Base-by-base conservation (phyloP, 2,113 vertebrate species). In the Tamias sibiricus region DNA sequence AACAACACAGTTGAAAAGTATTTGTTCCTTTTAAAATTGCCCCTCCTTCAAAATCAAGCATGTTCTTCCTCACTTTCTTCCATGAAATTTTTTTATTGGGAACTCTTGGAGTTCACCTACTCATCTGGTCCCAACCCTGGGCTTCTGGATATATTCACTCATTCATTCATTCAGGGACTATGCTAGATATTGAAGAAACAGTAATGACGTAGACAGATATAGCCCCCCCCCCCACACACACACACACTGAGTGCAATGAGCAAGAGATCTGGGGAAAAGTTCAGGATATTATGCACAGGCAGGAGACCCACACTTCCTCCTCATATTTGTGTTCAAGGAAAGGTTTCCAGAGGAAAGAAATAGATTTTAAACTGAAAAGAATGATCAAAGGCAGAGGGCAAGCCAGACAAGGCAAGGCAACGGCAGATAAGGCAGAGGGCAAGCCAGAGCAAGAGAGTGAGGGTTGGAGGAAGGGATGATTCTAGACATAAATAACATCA, bases 21-120 rank as follows among this genome's bases (percentile, higher is more conserved):
- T 84, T 79, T 80, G 35, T 30, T 94, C 13, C 71, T 35, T 44
- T 71, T 75, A 66, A 92, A 93, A 81, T 13, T 42, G 28, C 28
- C 37, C 37, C 13, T 91, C 42, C 4, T 54, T 28, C 24, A 62
- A 62, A 95, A 91, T 66, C 54, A 83, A 87, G 49, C 8, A 40
- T 37, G 20, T 69, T 40, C 76, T 11, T 62, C 80, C 44, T 81
- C 6, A 91, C 91, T 91, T 97, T 93, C 79, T 64, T 68, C 76
- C 37, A 82, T 49, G 24, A 96, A 59, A 69, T 35, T 49, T 79
- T 49, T 54, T 90, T 90, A 71, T n/a, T 75, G 54, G 40, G 59
- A n/a, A 89, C 37, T 74, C 72, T 82, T 81, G 64, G 84, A 91
- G 19, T 80, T 91, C 52, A 75, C 47, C 26, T 37, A 66, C 47